phyloP scores from a whole-genome alignment of 2,888 invertebrate species.

The Hypomecis punctinalis region DNA sequence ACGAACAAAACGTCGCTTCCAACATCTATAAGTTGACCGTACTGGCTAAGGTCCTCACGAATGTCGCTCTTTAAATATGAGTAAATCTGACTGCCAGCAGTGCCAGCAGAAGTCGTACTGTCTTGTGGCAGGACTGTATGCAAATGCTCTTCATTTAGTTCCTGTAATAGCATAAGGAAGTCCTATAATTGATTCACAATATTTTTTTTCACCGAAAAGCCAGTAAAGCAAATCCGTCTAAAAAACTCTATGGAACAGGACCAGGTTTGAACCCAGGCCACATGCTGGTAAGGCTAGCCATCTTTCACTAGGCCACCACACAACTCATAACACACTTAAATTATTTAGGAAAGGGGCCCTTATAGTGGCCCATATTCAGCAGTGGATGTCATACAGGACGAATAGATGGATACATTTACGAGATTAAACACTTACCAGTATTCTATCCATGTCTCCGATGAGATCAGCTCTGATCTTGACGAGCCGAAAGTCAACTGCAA shows the following conservation, averaged over 20 bases:
- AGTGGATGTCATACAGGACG: too few relatives aligned
- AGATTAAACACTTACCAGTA: conserved; percentile 60
- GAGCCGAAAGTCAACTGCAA: conserved; percentile 75
- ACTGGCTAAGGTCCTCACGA: neutral
- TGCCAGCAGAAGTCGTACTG: conserved; percentile 8
- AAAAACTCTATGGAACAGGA: neutral
- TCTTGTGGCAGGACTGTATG: conserved; percentile 60
- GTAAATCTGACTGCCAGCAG: conserved; percentile 18
- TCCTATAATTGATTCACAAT: neutral
- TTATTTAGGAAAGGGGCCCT: too few relatives aligned
- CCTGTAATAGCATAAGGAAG: conserved; percentile 49
- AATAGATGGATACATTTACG: neutral
- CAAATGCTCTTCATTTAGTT: conserved; percentile 67
- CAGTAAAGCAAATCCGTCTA: neutral
- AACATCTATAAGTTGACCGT: conserved; percentile 5
- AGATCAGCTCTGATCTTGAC: conserved; percentile 65
- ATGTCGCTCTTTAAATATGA: conserved; percentile 13
- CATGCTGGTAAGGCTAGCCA: too few relatives aligned
- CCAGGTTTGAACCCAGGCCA: too few relatives aligned
- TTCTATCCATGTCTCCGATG: conserved; percentile 66
- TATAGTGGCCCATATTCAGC: too few relatives aligned
- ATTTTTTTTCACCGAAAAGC: neutral
- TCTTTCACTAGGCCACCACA: too few relatives aligned
- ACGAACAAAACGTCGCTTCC: conserved; percentile 46
- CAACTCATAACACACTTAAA: too few relatives aligned